phyloP scores from a whole-genome alignment of 2,888 invertebrate genomes.

The Nesidiocoris tenuis region DNA sequence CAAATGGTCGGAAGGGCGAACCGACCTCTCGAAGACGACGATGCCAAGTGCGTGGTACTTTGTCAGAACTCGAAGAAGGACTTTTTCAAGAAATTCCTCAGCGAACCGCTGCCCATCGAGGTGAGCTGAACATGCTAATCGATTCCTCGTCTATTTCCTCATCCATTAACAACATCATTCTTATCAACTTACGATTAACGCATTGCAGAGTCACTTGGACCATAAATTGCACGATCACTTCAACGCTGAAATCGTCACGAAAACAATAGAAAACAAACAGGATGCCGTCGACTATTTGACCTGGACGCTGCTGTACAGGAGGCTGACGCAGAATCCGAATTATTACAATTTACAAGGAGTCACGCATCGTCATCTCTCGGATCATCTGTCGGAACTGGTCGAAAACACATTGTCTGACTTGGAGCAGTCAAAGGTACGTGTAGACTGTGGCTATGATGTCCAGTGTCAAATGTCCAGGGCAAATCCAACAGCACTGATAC shows the following conservation, averaged over 20 bases:
- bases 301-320: constrained; percentile 96
- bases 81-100: constrained; percentile 96
- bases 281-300: constrained; percentile 99
- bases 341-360: constrained; percentile 98
- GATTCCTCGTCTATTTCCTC: too few species aligned
- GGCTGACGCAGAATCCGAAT: constrained; percentile 98
- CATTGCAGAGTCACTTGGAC: constrained; percentile 84
- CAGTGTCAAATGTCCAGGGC: too few species aligned
- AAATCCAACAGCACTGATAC: too few species aligned
- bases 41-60: constrained; percentile 92
- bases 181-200: too few species aligned
- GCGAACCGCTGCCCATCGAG: constrained; percentile 95
- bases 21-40: constrained; percentile 85
- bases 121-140: constrained; percentile 54
- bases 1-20: constrained; percentile 98
- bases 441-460: too few species aligned
- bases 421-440: constrained; percentile 80
- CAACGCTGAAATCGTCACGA: constrained; percentile 99
- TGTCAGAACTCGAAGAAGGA: constrained; percentile 98
- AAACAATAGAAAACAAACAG: constrained; percentile 99
- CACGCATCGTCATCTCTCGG: constrained; percentile 94
- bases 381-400: constrained; percentile 96
- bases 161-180: too few species aligned
- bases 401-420: constrained; percentile 92
- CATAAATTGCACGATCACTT: constrained; percentile 98